Evolutionary conservation across 2,113 vertebrate species (phyloP).

Genomic region (Tychaedon coryphoeus): DNA sequence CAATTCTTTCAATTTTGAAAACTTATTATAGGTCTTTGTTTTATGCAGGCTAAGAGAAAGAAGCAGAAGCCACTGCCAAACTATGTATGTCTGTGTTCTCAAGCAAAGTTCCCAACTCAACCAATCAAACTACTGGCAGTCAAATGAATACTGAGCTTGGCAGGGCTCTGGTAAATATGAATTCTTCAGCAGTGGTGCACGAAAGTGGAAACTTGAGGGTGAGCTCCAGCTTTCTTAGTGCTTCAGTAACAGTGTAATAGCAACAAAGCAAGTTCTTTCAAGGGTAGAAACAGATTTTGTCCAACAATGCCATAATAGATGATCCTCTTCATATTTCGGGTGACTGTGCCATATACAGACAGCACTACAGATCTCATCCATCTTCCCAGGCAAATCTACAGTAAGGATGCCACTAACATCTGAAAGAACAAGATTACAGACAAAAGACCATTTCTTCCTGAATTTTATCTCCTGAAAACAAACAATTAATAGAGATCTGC

Average conservation of each 20-base stretch:
- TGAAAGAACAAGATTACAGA: background rate
- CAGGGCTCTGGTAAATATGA: slow-evolving; percentile 72
- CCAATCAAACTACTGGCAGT: slow-evolving; percentile 75
- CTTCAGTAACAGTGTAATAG: background rate
- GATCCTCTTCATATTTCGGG: rapidly evolving
- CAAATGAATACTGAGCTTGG: slow-evolving; percentile 77
- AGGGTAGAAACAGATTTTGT: background rate
- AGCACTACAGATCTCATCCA: background rate
- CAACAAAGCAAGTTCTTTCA: background rate
- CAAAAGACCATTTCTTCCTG: background rate
- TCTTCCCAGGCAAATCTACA: background rate
- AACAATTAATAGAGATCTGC: background rate
- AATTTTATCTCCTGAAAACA: background rate
- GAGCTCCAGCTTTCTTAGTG: slow-evolving; percentile 72
- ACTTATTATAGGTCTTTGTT: background rate
- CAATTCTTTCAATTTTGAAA: background rate
- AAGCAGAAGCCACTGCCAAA: slow-evolving; percentile 66
- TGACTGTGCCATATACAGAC: background rate
- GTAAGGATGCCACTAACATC: background rate
- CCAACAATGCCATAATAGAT: background rate
- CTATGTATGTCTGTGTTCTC: slow-evolving; percentile 68
- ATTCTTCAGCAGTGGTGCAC: slow-evolving; percentile 65
- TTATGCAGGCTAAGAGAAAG: slow-evolving; percentile 73
- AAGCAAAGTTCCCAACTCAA: slow-evolving; percentile 73
- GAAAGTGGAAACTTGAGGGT: slow-evolving; percentile 69